Conservation (phyloP, 2,113 vertebrate genomes). For the Nothobranchius kuhntae region DNA sequence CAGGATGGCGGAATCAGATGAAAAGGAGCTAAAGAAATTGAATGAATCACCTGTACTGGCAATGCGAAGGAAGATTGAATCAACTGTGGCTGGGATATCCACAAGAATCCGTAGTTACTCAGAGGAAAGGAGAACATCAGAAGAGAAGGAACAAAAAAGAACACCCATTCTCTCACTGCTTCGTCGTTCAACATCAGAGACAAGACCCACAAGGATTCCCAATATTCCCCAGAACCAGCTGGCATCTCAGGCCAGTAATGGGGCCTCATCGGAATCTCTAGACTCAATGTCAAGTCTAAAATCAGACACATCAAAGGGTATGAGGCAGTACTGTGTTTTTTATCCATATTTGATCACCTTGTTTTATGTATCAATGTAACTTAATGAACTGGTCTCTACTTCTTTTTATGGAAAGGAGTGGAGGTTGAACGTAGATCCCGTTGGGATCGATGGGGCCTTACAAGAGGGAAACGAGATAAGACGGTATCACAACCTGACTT, state of each 20-base stretch:
- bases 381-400: not conserved
- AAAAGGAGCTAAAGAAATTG: conserved; percentile 68
- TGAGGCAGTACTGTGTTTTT: not conserved
- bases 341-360: not conserved
- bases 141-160: conserved; percentile 73
- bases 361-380: not conserved
- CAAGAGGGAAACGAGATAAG: conserved; percentile 85
- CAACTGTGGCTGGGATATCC: conserved; percentile 90
- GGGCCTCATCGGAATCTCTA: conserved; percentile 90
- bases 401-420: conserved; percentile 36
- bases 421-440: conserved; percentile 82
- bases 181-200: conserved; percentile 89
- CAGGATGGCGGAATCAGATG: conserved; percentile 48
- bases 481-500: conserved; percentile 89
- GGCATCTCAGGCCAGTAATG: conserved; percentile 74
- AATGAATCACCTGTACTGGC: conserved; percentile 86
- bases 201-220: conserved; percentile 79
- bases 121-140: conserved; percentile 82
- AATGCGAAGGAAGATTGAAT: conserved; percentile 91
- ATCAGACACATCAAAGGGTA: conserved; percentile 77
- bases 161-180: conserved; percentile 86
- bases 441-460: conserved; percentile 94
- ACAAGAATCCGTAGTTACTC: conserved; percentile 87
- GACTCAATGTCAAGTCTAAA: conserved; percentile 86
- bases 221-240: conserved; percentile 85